phyloP scores from a whole-genome alignment of 2,888 invertebrate genomes.

The Acleris literana region DNA sequence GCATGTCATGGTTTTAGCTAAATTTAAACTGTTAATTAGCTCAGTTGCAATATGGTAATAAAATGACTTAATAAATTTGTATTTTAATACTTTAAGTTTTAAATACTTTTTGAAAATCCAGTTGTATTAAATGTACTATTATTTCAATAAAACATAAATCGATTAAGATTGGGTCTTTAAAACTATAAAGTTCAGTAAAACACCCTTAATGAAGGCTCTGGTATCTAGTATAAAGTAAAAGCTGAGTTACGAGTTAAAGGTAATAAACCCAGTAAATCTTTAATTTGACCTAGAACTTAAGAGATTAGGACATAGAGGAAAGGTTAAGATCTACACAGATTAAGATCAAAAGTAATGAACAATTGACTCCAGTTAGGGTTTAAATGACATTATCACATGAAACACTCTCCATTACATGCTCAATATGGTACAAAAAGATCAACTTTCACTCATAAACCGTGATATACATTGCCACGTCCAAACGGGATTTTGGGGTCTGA shows the following conservation, averaged over 20 bases:
- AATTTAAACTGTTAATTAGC: too few relatives aligned
- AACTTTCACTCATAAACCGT: slow-evolving; percentile 62
- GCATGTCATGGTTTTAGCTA: too few relatives aligned
- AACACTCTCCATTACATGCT: slow-evolving; percentile 3
- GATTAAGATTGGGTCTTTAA: too few relatives aligned
- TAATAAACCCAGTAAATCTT: neutral
- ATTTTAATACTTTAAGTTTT: too few relatives aligned
- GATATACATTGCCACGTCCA: slow-evolving; percentile 75
- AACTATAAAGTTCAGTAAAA: too few relatives aligned
- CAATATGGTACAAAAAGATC: slow-evolving; percentile 29
- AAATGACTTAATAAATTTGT: too few relatives aligned
- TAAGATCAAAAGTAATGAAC: neutral
- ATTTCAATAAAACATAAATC: too few relatives aligned
- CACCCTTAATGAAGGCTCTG: too few relatives aligned
- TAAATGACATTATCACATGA: neutral
- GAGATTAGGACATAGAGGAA: slow-evolving; percentile 9
- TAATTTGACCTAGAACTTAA: slow-evolving; percentile 22
- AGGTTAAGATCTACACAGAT: slow-evolving; percentile 12
- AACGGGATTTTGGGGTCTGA: slow-evolving; percentile 45
- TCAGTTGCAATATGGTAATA: too few relatives aligned
- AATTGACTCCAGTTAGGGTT: neutral
- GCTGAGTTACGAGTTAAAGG: neutral
- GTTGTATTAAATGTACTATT: too few relatives aligned
- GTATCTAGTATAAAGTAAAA: neutral
- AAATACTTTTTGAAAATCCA: too few relatives aligned